Base-by-base conservation (phyloP, 2,888 invertebrate species). In the Latrodectus hesperus region DNA sequence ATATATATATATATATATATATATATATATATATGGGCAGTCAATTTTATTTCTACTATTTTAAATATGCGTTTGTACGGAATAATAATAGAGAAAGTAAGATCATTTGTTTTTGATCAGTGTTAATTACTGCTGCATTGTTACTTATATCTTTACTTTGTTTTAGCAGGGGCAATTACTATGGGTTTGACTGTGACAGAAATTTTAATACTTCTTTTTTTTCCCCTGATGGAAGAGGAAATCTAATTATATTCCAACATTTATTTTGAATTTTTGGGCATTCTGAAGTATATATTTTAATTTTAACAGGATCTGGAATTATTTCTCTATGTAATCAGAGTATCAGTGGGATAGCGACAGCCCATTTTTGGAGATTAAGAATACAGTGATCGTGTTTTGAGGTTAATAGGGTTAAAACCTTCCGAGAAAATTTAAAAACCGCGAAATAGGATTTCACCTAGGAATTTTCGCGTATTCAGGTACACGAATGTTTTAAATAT, bases 261-360 rank as follows among this genome's bases (percentile, higher is more conserved):
- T 93, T 96, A 94, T 96, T 96, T 93, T 96, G 96, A 95, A 96
- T 96, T 93, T 96, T 96, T 94, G 96, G 96, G 0, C 96, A 96
- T 83, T 96, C 96, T 12, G 96, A 96, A 94, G 96, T 96, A 89
- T 96, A 96, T 93, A 96, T 96, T 95, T 93, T 96, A 93, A 96
- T 96, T 95, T 91, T 96, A 91, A 96, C 96, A 0, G 96, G 95
- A 92, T 96, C 96, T 94, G 96, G 96, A 0, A 94, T 96, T 93
- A 95, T 96, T 92, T 96, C 95, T 0, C 95, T n/a, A 96, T 92
- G 95, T 96, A 93, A 94, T 96, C 92, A 94, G 94, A 0, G 94
- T 95, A 94, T 95, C 95, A 94, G 94, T 94, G 92, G 94, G 94
- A 11, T 95, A 96, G 94, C 95, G 72, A 5, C 51, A 72, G 22